Conservation (phyloP, 2,113 vertebrate genomes). For the Carassius auratus region DNA sequence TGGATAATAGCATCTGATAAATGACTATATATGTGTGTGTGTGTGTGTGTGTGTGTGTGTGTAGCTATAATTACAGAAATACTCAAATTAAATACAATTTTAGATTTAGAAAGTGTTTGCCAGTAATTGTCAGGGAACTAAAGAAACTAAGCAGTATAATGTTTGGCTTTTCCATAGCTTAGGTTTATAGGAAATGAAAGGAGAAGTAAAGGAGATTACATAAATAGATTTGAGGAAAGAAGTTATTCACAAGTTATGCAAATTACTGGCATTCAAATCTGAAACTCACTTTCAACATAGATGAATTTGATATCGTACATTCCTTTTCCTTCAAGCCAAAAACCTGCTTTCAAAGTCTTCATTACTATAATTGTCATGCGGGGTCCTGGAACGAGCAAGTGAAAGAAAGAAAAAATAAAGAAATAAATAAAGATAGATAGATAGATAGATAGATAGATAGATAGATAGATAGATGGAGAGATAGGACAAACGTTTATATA, state of each 20-base stretch:
- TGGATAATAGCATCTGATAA: no score
- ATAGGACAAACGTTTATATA: neutral
- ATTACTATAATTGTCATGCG: neutral
- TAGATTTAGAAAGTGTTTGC: neutral
- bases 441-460: no score
- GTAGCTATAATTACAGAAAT: neutral
- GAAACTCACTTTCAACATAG: slow-evolving; percentile 12
- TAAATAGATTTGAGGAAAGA: slow-evolving; percentile 51
- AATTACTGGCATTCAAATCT: neutral
- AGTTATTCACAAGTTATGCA: neutral
- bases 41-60: no score
- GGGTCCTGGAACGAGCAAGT: neutral
- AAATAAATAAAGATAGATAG: no score
- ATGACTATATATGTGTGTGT: no score
- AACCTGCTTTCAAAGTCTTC: neutral
- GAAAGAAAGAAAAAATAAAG: no score
- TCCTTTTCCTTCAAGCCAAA: neutral
- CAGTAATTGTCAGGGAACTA: neutral
- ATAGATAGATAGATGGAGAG: no score
- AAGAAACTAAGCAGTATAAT: neutral
- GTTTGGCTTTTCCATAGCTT: slow-evolving; percentile 8
- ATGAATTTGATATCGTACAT: neutral
- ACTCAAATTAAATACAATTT: neutral
- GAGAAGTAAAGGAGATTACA: slow-evolving; percentile 33
- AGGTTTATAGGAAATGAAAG: slow-evolving; percentile 40